A percentile compares a stretch with the other conserved stretches of the same genome.
phyloP scores from a whole-genome alignment of 2,797 vertebrate genomes.

The Zenarchopterus dispar region DNA sequence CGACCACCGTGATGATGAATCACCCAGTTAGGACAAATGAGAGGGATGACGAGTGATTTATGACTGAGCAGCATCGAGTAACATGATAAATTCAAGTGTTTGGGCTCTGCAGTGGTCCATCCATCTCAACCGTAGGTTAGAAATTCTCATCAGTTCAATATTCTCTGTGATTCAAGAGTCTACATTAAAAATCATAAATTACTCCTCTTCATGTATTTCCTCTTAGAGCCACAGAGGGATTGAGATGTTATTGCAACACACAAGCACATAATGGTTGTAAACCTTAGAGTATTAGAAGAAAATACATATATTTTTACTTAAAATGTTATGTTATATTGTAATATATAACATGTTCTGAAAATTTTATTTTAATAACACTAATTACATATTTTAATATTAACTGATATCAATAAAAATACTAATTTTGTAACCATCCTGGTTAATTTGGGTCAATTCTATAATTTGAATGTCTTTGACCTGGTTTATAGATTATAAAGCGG shows the following conservation, averaged over 20 bases:
- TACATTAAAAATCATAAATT: background rate
- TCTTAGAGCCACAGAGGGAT: background rate
- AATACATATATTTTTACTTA: too few species aligned
- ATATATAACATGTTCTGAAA: too few species aligned
- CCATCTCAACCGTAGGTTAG: background rate
- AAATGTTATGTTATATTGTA: too few species aligned
- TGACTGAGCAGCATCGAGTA: background rate
- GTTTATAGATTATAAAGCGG: too few species aligned
- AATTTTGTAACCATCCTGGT: too few species aligned
- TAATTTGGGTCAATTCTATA: too few species aligned
- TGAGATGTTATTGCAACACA: background rate
- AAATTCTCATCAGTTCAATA: background rate
- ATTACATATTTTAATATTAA: too few species aligned
- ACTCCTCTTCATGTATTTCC: background rate
- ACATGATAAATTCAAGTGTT: constrained; percentile 24
- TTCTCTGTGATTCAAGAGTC: background rate
- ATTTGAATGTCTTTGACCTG: too few species aligned
- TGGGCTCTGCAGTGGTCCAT: background rate
- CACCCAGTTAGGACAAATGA: constrained; percentile 34
- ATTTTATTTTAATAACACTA: too few species aligned
- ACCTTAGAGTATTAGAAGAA: too few species aligned
- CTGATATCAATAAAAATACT: too few species aligned
- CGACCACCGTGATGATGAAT: constrained; percentile 42
- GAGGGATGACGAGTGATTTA: background rate
- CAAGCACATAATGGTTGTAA: too few species aligned